Evolutionary conservation across 2,797 vertebrate genomes (phyloP), one percentile per base, ranked within the genome.

Genomic region (Chanos chanos): DNA sequence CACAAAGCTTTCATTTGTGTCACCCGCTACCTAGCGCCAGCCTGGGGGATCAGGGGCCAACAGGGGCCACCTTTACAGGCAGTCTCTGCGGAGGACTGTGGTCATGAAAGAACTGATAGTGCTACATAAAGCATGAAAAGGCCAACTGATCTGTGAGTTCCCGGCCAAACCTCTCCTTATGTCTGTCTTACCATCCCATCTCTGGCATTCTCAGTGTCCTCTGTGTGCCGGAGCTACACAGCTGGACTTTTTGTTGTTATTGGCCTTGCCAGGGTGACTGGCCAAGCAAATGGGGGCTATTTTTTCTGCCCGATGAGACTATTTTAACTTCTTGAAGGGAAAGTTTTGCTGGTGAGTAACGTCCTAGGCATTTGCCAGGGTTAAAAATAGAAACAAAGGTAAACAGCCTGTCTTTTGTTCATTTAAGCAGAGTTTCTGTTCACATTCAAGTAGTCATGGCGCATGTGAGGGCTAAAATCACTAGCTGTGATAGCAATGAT

Each of bases 321-420:
- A 58, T 56, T 67, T 71, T 64, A 72, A 68, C 71, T 74, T 87
- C 80, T 80, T 83, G 77, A 82, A 72, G 72, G 73, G 81, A 86
- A 86, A 75, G 77, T 80, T 81, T 81, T 53, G 15, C 28, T 41
- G 37, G 73, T 81, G 83, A 85, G 72, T 81, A 77, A 82, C 66
- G 58, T 59, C 67, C 41, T 5, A 3, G 36, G 60, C 19, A 13
- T 63, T 81, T 66, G 19, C 28, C 18, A 30, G 69, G 81, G 78
- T 79, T 78, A 70, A 76, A 85, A 72, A 76, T 53, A 61, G 76
- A 77, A 34, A 63, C 68, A 76, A 71, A 66, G 75, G 81, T 84
- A 85, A 89, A 88, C 85, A 89, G 84, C 84, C 82, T 82, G 83
- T 71, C 77, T 83, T 85, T 86, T 86, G 87, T 88, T 81, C 73